Percentiles rank a stretch among this genome's conserved stretches.
Conservation (phyloP, 2,888 invertebrate genomes). For the Selenia dentaria region DNA sequence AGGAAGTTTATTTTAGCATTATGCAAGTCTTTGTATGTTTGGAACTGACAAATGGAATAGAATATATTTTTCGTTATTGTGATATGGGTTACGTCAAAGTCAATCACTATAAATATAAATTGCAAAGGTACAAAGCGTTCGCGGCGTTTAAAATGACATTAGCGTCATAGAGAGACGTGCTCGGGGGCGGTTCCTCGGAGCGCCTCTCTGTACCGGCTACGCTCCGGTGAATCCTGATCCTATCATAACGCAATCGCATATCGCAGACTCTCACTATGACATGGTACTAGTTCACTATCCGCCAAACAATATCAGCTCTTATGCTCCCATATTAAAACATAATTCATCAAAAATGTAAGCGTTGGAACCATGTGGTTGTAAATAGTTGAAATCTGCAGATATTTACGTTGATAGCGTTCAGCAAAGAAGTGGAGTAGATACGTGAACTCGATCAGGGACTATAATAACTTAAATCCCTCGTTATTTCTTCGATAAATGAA, state of each 20-base stretch:
- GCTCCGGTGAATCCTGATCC: conserved; percentile 79
- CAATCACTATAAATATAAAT: conserved; percentile 46
- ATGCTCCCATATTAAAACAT: conserved; percentile 10
- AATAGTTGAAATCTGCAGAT: conserved; percentile 67
- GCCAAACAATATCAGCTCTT: conserved; percentile 49
- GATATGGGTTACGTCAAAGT: conserved; percentile 37
- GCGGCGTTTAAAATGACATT: conserved; percentile 67
- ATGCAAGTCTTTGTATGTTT: too few relatives aligned
- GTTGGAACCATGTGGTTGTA: conserved; percentile 47
- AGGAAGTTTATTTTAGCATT: neutral
- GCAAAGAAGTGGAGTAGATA: conserved; percentile 77
- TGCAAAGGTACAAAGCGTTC: conserved; percentile 50
- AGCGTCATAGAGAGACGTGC: conserved; percentile 66
- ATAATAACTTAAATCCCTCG: conserved; percentile 68
- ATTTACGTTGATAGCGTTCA: conserved; percentile 80
- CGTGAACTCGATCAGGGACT: conserved; percentile 75
- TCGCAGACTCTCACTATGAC: conserved; percentile 47
- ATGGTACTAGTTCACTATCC: conserved; percentile 43
- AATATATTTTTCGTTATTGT: conserved; percentile 23
- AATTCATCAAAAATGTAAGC: conserved; percentile 20
- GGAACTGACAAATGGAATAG: conserved; percentile 3
- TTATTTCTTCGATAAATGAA: conserved; percentile 59
- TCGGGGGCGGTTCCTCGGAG: conserved; percentile 50
- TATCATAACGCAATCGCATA: conserved; percentile 83
- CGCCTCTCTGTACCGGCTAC: conserved; percentile 57